Conservation (phyloP, 2,113 vertebrate species). For the Cardinalis cardinalis region DNA sequence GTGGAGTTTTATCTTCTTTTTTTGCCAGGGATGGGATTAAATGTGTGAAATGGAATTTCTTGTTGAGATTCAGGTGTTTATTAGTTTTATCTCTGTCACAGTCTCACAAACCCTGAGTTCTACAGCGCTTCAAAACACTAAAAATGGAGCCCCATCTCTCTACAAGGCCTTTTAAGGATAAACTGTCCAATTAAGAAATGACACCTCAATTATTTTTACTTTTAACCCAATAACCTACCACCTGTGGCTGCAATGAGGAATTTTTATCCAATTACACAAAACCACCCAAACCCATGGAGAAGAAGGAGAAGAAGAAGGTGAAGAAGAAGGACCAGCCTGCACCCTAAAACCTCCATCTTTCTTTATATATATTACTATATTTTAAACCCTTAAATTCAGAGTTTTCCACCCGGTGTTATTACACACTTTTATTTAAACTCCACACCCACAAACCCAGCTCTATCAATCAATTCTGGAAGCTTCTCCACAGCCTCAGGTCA, state of each 20-base stretch:
- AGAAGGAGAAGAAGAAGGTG: background rate
- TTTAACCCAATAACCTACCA: background rate
- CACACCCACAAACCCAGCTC: background rate
- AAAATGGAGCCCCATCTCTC: background rate
- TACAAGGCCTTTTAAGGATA: background rate
- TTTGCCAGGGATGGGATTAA: background rate
- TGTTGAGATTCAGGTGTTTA: background rate
- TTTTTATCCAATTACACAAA: background rate
- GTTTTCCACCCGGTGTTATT: background rate
- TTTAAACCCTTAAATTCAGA: background rate
- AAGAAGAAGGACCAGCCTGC: background rate
- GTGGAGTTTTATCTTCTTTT: background rate
- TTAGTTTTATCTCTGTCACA: background rate
- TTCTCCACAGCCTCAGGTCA: background rate
- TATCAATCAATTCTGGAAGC: background rate
- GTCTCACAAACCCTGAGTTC: background rate
- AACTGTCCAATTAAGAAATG: background rate
- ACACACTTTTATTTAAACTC: background rate
- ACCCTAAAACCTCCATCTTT: background rate
- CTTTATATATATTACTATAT: background rate
- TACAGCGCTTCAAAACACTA: background rate
- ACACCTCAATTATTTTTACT: background rate
- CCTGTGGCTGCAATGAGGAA: accelerated
- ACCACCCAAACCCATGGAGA: background rate
- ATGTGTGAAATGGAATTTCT: background rate